phyloP scores from a whole-genome alignment of 2,797 vertebrate species.

The Xenopus petersii region DNA sequence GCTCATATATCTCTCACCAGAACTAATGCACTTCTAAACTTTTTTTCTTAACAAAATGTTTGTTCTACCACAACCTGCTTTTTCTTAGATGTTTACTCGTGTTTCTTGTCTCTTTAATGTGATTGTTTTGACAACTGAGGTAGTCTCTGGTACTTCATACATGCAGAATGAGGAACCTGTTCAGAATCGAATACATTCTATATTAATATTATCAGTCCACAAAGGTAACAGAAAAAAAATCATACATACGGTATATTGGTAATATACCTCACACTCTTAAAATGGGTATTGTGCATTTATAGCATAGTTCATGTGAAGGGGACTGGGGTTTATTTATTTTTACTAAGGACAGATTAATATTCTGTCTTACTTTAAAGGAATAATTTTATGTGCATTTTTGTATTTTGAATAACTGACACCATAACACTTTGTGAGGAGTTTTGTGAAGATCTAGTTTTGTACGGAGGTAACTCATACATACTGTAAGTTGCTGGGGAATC shows the following conservation, averaged over 20 bases:
- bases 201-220: slow-evolving; percentile 43
- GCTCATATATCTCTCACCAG: slow-evolving; percentile 93
- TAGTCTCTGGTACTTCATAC: slow-evolving; percentile 65
- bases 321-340: slow-evolving; percentile 10
- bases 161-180: slow-evolving; percentile 60
- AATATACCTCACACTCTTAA: slow-evolving; percentile 43
- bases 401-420: slow-evolving; percentile 62
- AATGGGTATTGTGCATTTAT: slow-evolving; percentile 29
- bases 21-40: slow-evolving; percentile 83
- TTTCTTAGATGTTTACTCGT: slow-evolving; percentile 79
- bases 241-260: slow-evolving; percentile 44
- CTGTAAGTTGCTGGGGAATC: slow-evolving; percentile 2
- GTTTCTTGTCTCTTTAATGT: slow-evolving; percentile 88
- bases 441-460: slow-evolving; percentile 44
- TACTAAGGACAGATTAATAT: slow-evolving; percentile 29
- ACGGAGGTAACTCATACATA: slow-evolving; percentile 14
- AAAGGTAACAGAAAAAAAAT: slow-evolving; percentile 49
- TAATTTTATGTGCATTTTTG: slow-evolving; percentile 48
- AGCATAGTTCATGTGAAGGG: slow-evolving; percentile 28
- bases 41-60: slow-evolving; percentile 83
- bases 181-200: slow-evolving; percentile 46
- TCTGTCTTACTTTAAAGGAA: slow-evolving; percentile 64
- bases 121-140: slow-evolving; percentile 76
- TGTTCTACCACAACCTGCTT: slow-evolving; percentile 87
- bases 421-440: slow-evolving; percentile 56